Evolutionary conservation across 2,888 invertebrate species (phyloP), one percentile per base, ranked within the genome.

Genomic region (Rosalia funebris): DNA sequence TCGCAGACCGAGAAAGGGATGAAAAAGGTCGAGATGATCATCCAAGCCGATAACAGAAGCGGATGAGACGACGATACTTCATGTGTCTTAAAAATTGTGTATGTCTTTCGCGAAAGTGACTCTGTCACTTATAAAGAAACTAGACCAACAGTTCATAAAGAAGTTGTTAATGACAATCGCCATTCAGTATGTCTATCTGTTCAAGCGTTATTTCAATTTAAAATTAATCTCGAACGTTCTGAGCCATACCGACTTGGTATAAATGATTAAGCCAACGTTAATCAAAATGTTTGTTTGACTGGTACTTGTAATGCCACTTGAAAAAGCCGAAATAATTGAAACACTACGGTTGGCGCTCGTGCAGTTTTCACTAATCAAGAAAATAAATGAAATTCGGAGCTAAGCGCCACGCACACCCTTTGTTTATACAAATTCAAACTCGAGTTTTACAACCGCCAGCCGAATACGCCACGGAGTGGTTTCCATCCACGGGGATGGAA

Each of bases 251-350:
- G 14, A 14, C 12, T 37, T 37, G 14, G n/a, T 12, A 14, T 12
- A 14, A 42, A 17, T 42, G 17, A 17, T 42, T 14, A 42, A 42
- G 16, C n/a, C 42, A 17, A 16, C 15, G 16, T 42, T 42, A 42
- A 42, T 42, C 16, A 42, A 15, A 42, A 17, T 42, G 42, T 42
- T 42, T 42, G 42, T 42, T 42, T n/a, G 42, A 42, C 17, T 42
- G 16, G 17, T 42, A 42, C 42, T 42, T 17, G 15, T 16, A 42
- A 42, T 42, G 7, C 42, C 16, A 17, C 42, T 42, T 42, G 15
- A 42, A 42, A 42, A 42, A 42, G 17, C 17, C 17, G 14, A 17
- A 17, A 42, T 42, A 42, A 42, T 42, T 15, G 16, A 16, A 42
- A 17, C 42, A 42, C 1, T 15, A 5, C 1, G 4, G 5, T 42